phyloP scores from a whole-genome alignment of 1,140 invertebrate species.

The Danaus melanippus region DNA sequence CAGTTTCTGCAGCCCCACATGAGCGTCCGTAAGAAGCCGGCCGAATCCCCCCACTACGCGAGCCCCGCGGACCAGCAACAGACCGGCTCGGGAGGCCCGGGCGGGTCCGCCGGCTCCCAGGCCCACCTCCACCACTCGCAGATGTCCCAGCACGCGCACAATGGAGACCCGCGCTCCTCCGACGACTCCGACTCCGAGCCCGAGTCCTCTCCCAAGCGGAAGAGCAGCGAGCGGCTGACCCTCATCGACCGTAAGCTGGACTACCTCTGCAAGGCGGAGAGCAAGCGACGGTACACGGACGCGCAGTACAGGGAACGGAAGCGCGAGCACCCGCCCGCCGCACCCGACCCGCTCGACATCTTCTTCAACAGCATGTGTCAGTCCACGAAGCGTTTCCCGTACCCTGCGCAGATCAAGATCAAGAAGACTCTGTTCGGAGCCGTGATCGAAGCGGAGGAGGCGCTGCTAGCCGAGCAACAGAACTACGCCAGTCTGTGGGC shows the following conservation, averaged over 20 bases:
- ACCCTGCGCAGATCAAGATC: conserved; percentile 52
- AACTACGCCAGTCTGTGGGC: conserved; percentile 60
- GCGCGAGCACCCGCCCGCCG: conserved; percentile 23
- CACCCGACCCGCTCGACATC: conserved; percentile 55
- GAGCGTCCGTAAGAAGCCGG: conserved; percentile 52
- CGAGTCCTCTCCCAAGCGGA: conserved; percentile 37
- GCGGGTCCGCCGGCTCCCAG: conserved; percentile 9
- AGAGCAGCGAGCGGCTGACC: conserved; percentile 29
- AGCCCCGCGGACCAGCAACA: conserved; percentile 21
- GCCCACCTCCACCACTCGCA: too few relatives aligned
- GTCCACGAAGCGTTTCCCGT: conserved; percentile 58
- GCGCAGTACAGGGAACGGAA: conserved; percentile 23
- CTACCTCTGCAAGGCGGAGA: conserved; percentile 40
- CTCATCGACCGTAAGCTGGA: conserved; percentile 48
- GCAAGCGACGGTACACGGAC: conserved; percentile 32
- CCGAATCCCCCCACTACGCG: conserved; percentile 25
- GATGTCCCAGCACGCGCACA: conserved; percentile 11
- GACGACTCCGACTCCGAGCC: conserved; percentile 40
- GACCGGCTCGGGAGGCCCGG: conserved; percentile 14
- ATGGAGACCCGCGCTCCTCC: conserved; percentile 33
- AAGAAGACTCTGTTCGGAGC: conserved; percentile 53
- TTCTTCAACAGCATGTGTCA: conserved; percentile 68
- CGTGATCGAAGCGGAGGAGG: conserved; percentile 56
- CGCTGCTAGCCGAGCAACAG: conserved; percentile 56
- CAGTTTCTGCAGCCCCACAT: conserved; percentile 66